Conservation (phyloP, 2,888 invertebrate species). For the Sphaeridia pumilis region DNA sequence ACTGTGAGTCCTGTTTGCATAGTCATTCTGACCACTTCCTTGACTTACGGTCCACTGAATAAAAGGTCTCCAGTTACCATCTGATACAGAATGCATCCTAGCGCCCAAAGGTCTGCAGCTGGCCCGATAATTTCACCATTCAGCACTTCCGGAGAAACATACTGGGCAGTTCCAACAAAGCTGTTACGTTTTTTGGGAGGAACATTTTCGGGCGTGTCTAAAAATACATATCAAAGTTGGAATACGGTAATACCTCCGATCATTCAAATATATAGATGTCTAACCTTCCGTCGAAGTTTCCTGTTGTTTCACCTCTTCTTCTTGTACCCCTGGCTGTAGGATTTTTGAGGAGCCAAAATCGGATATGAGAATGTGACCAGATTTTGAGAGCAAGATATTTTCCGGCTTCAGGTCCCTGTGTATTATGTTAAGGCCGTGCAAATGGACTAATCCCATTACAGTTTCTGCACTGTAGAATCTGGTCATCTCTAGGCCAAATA, state of each 20-base stretch:
- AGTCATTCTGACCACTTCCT: no score
- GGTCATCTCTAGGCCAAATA: slow-evolving; percentile 77
- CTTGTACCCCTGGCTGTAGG: no score
- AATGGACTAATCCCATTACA: slow-evolving; percentile 76
- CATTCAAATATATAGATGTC: no score
- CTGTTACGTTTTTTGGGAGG: slow-evolving; percentile 59
- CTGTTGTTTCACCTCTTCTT: no score
- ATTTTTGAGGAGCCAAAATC: slow-evolving; percentile 97
- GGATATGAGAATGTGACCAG: slow-evolving; percentile 91
- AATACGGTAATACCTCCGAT: no score
- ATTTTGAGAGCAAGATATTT: slow-evolving; percentile 87
- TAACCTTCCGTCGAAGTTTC: no score
- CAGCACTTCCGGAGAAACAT: slow-evolving; percentile 93
- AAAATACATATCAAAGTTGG: no score
- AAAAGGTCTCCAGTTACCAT: slow-evolving; percentile 89
- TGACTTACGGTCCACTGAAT: slow-evolving; percentile 59
- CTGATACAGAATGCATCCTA: slow-evolving; percentile 94
- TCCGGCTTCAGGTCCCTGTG: slow-evolving; percentile 58
- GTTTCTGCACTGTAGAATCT: slow-evolving; percentile 92
- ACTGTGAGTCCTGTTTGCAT: no score
- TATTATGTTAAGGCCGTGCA: slow-evolving; percentile 76
- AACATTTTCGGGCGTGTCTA: no score
- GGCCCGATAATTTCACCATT: slow-evolving; percentile 55
- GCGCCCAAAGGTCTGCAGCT: slow-evolving; percentile 90
- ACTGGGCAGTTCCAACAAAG: slow-evolving; percentile 98